Evolutionary conservation across 2,797 vertebrate genomes (phyloP), one percentile per base, ranked within the genome.

Genomic region (Phoeniculus purpureus): DNA sequence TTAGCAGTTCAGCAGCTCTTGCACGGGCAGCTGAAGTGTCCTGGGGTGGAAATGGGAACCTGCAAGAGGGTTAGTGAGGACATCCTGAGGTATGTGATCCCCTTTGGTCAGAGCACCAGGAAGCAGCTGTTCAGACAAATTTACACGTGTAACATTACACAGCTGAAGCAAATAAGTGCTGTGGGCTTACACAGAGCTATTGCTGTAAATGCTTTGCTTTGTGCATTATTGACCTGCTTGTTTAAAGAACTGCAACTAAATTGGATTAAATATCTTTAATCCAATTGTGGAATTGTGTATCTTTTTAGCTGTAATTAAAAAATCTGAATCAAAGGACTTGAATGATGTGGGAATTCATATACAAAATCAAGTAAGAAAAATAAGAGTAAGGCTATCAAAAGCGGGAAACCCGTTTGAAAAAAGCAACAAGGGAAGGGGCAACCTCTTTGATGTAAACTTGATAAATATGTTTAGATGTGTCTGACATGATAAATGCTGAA

Each of bases 101-200:
- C 60, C 74, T 91, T 32, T 74, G 68, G 61, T 64, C 54, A 31
- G 68, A 50, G 60, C 61, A n/a, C 27, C 0, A 10, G 34, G 61
- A 87, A 52, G 58, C 95, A 92, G 76, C 77, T 91, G 82, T 48
- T 77, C 23, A 40, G 79, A 76, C 90, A 64, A 90, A 75, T 82
- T 93, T 76, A 94, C 89, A 67, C 40, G 54, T 92, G 81, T 80
- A 60, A 85, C 7, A 5, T 74, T 45, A 87, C 67, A 62, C 43
- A 92, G 22, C 58, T 85, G 65, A 54, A 67, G 67, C 6, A 58
- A 58, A 21, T 60, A 8, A 1, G 7, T 4, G 5, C 54, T 71
- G 10, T 51, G 40, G 59, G 11, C 9, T 76, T 73, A 50, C 15
- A 16, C 12, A 0, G 3, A 40, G 31, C 21, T 78, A 6, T 48